phyloP scores from a whole-genome alignment of 2,888 invertebrate genomes.

The Erebia aethiops region DNA sequence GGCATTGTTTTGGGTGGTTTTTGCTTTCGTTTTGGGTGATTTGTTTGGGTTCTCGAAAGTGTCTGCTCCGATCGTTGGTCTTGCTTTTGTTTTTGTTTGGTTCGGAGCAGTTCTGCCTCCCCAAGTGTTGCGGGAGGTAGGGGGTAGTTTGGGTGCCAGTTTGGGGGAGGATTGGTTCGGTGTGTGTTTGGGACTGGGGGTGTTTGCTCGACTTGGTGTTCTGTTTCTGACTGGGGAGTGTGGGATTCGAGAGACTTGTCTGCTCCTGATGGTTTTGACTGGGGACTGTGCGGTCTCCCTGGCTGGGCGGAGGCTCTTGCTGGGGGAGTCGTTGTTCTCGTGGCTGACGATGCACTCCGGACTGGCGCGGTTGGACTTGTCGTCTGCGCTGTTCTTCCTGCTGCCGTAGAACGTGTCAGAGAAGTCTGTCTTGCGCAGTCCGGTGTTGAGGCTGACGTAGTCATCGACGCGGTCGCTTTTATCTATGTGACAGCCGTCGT shows the following conservation, averaged over 20 bases:
- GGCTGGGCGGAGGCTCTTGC: conserved; percentile 68
- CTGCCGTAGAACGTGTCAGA: conserved; percentile 84
- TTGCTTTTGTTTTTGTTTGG: conserved; percentile 65
- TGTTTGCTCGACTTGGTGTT: conserved; percentile 66
- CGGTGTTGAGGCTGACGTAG: conserved; percentile 86
- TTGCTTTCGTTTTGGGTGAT: conserved; percentile 82
- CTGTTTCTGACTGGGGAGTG: conserved; percentile 72
- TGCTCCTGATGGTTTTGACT: conserved; percentile 64
- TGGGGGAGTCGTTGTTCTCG: conserved; percentile 73
- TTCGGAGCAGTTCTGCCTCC: conserved; percentile 84
- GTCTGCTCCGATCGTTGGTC: conserved; percentile 70
- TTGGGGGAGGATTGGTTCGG: conserved; percentile 72
- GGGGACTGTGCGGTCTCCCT: conserved; percentile 69
- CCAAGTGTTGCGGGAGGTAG: conserved; percentile 87
- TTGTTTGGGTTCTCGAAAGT: conserved; percentile 82
- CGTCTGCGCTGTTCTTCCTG: conserved; percentile 73
- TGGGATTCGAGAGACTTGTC: conserved; percentile 75
- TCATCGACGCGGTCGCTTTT: conserved; percentile 73
- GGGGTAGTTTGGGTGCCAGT: conserved; percentile 68
- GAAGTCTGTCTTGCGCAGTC: conserved; percentile 88
- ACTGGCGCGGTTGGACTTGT: conserved; percentile 70
- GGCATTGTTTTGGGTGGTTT: conserved; percentile 61
- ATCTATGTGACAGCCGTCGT: conserved; percentile 72
- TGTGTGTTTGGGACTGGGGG: conserved; percentile 75
- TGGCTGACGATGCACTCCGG: conserved; percentile 69